Conservation (phyloP, 2,888 invertebrate genomes). For the Sphinx pinastri region DNA sequence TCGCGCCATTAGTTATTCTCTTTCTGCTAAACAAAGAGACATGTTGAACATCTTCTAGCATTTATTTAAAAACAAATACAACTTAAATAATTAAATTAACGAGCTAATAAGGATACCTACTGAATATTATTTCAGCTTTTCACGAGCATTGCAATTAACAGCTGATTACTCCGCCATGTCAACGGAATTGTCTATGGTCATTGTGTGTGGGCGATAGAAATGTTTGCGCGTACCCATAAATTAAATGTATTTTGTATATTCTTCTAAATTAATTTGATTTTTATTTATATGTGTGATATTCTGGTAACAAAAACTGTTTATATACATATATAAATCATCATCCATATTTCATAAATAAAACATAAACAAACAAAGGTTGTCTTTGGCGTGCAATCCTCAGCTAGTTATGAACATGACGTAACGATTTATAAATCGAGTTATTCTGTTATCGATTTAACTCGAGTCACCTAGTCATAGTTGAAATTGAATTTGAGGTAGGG, state of each 20-base stretch:
- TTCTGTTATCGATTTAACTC: too few species aligned
- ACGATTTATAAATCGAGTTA: too few species aligned
- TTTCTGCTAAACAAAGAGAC: conserved; percentile 32
- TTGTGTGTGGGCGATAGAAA: conserved; percentile 18
- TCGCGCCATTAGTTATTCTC: conserved; percentile 77
- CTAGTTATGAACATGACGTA: too few species aligned
- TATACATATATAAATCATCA: too few species aligned
- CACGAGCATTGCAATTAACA: conserved; percentile 78
- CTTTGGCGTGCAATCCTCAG: too few species aligned
- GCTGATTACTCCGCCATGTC: conserved; percentile 81
- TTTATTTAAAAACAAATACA: conserved; percentile 17
- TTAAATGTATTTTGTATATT: not conserved
- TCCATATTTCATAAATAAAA: too few species aligned
- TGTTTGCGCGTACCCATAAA: conserved; percentile 3
- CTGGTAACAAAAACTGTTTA: too few species aligned
- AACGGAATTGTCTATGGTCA: conserved; percentile 25
- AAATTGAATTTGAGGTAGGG: too few species aligned
- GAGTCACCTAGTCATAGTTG: too few species aligned
- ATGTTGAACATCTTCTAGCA: not conserved
- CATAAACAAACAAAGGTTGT: too few species aligned
- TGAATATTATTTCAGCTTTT: conserved; percentile 53
- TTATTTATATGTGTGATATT: too few species aligned
- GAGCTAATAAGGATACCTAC: conserved; percentile 43
- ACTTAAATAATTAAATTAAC: conserved; percentile 43
- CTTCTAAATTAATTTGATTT: too few species aligned